Percentiles rank a stretch among this genome's conserved stretches.
Evolutionary conservation across 2,113 vertebrate genomes (phyloP).

Genomic region (Thunnus thynnus): DNA sequence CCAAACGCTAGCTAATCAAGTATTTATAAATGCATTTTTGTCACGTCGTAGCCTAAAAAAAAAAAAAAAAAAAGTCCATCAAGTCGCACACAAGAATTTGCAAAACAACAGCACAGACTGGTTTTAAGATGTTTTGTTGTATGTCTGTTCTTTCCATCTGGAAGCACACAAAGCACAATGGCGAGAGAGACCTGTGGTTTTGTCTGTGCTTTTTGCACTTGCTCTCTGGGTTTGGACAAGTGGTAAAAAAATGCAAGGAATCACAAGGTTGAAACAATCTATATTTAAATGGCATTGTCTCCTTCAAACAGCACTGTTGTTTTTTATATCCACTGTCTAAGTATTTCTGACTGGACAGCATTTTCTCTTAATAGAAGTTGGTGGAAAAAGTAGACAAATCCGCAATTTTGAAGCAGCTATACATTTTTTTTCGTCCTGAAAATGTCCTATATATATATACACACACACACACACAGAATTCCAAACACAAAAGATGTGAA

Average conservation of each 20-base stretch:
- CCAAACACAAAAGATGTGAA: neutral
- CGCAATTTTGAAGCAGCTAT: neutral
- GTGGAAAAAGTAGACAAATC: slow-evolving; percentile 24
- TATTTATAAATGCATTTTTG: slow-evolving; percentile 10
- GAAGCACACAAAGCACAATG: slow-evolving; percentile 86
- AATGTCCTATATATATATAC: neutral
- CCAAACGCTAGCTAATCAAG: neutral
- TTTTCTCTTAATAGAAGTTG: slow-evolving; percentile 7
- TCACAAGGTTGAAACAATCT: slow-evolving; percentile 66
- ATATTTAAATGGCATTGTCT: slow-evolving; percentile 77
- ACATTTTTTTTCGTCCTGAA: neutral
- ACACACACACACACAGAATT: neutral
- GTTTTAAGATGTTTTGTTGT: slow-evolving; percentile 49
- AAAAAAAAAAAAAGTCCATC: neutral
- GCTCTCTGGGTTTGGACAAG: slow-evolving; percentile 79
- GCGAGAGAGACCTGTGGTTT: slow-evolving; percentile 80
- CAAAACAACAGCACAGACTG: slow-evolving; percentile 39
- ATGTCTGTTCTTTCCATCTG: slow-evolving; percentile 58
- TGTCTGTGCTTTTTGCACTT: slow-evolving; percentile 73
- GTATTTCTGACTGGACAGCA: slow-evolving; percentile 33
- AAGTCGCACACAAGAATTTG: slow-evolving; percentile 19
- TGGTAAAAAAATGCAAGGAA: slow-evolving; percentile 72
- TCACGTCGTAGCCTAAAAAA: neutral
- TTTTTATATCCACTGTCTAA: slow-evolving; percentile 54
- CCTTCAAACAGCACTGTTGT: slow-evolving; percentile 33